These are phyloP conservation scores for Hylomyscus alleni DNA, from an alignment of 2,797 vertebrate genomes.

Conservation along the genomic window DNA sequence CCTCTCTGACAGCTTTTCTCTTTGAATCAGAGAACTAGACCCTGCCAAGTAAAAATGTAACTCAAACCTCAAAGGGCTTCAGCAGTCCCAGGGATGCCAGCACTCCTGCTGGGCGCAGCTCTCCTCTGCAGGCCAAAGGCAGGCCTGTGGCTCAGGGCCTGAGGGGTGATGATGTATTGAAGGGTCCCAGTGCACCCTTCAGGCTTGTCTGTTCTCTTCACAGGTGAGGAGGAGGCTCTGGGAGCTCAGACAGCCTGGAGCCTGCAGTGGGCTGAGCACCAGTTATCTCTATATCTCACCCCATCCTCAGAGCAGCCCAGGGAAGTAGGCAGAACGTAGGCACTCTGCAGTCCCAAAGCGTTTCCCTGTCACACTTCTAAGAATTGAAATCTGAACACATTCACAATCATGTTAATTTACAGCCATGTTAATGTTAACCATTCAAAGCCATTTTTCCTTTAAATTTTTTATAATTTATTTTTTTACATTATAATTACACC, in stretches of 20 bases:
- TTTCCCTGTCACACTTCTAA: constrained; percentile 8
- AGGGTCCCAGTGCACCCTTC: background rate
- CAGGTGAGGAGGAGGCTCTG: constrained; percentile 6
- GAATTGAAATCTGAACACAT: background rate
- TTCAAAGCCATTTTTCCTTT: background rate
- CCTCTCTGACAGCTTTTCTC: constrained; percentile 70
- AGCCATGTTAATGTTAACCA: background rate
- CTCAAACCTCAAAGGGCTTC: constrained; percentile 77
- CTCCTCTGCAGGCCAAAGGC: constrained; percentile 5
- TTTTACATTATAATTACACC: background rate
- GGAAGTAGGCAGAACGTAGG: background rate
- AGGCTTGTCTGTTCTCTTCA: constrained; percentile 21
- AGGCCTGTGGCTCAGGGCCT: background rate
- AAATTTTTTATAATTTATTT: background rate
- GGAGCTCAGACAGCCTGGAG: background rate
- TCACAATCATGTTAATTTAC: background rate
- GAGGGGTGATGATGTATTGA: background rate
- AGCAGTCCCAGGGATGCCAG: constrained; percentile 11
- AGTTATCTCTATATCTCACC: background rate
- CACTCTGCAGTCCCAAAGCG: background rate
- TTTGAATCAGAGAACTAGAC: constrained; percentile 68
- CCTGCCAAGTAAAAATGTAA: constrained; percentile 80
- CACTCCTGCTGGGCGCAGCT: background rate
- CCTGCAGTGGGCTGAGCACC: background rate
- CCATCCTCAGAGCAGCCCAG: background rate